Conservation (phyloP, 2,888 invertebrate species). For the Zaprionus obscuricornis region DNA sequence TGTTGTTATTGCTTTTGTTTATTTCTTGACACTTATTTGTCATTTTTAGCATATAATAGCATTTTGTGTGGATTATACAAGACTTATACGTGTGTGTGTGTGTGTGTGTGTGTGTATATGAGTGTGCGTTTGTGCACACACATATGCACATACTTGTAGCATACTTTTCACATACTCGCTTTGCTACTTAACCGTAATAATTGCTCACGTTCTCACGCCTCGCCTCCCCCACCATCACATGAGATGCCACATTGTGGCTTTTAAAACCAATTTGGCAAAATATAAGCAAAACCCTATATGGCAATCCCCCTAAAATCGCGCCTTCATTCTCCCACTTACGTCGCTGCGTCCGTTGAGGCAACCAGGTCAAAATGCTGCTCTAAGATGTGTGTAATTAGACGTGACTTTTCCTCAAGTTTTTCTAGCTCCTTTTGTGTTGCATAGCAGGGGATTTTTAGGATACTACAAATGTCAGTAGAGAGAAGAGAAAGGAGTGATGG, state of each 20-base stretch:
- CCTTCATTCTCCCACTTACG: too few species aligned
- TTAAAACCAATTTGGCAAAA: constrained; percentile 72
- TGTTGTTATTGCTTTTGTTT: too few species aligned
- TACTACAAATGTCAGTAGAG: too few species aligned
- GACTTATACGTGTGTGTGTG: background rate
- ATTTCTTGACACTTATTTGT: constrained; percentile 65
- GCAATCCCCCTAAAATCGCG: constrained; percentile 8
- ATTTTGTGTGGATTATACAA: constrained; percentile 50
- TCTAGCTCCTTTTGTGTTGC: constrained; percentile 38
- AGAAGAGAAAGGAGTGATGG: background rate
- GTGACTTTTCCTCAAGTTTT: constrained; percentile 77
- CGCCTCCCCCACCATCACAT: constrained; percentile 1
- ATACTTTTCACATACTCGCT: constrained; percentile 21
- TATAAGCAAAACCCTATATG: constrained; percentile 49
- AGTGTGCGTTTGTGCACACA: background rate
- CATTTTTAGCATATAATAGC: constrained; percentile 57
- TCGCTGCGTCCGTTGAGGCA: constrained; percentile 24
- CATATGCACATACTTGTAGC: too few species aligned
- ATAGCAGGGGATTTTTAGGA: too few species aligned
- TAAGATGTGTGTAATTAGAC: constrained; percentile 76
- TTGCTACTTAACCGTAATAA: constrained; percentile 63
- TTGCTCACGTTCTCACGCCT: constrained; percentile 68
- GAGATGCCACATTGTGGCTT: constrained; percentile 59
- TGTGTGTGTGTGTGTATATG: background rate
- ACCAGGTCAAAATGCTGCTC: constrained; percentile 71